A percentile compares a stretch with the other conserved stretches of the same genome.
These are phyloP conservation scores for Spinus olivaceus DNA, from an alignment of 2,797 vertebrate genomes.

Conservation along the genomic window DNA sequence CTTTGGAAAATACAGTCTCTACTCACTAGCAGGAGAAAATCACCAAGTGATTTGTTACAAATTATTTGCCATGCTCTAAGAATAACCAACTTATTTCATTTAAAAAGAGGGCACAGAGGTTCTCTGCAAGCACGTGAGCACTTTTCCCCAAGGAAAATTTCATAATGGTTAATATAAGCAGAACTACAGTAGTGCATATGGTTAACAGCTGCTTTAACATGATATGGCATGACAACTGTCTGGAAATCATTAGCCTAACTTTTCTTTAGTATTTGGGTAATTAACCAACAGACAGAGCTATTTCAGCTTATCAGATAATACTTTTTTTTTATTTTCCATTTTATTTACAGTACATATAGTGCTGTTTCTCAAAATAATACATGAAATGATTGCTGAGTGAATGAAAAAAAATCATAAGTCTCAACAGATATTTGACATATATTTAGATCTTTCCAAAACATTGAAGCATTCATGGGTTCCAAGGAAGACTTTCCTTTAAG, in stretches of 20 bases:
- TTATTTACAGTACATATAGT: conserved; percentile 25
- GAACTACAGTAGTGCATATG: conserved; percentile 67
- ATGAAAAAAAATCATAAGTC: not conserved
- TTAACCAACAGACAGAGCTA: conserved; percentile 52
- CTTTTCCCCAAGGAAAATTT: conserved; percentile 54
- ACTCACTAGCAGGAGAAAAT: not conserved
- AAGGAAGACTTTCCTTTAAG: conserved; percentile 45
- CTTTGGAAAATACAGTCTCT: not conserved
- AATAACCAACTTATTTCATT: conserved; percentile 40
- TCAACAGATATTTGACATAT: conserved; percentile 36
- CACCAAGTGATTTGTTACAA: conserved; percentile 48
- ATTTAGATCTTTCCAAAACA: conserved; percentile 51
- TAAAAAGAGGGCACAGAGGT: conserved; percentile 39
- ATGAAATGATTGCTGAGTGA: not conserved
- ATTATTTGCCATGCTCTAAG: conserved; percentile 7
- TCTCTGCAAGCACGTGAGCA: conserved; percentile 1
- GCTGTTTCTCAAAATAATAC: conserved; percentile 13
- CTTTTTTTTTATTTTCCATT: not conserved
- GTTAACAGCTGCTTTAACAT: conserved; percentile 67
- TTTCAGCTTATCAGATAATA: conserved; percentile 49
- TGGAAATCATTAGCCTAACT: conserved; percentile 62
- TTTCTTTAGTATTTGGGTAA: conserved; percentile 50
- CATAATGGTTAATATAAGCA: conserved; percentile 51
- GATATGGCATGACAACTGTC: conserved; percentile 47
- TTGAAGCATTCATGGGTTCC: conserved; percentile 4